These are phyloP conservation scores for Leptinotarsa texana DNA, from an alignment of 1,140 invertebrate genomes.

Conservation along the genomic window DNA sequence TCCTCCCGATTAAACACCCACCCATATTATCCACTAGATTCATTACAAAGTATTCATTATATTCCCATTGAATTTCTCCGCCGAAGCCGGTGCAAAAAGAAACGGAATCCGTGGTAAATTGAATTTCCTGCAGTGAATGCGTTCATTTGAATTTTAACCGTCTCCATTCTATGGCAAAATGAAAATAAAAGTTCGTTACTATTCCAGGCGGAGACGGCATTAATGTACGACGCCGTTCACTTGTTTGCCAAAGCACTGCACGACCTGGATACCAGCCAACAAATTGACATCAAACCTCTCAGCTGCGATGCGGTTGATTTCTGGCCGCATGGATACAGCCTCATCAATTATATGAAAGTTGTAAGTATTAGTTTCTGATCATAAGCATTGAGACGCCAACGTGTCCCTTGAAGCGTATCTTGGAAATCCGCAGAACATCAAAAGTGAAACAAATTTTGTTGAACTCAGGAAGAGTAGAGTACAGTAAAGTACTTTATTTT, in stretches of 20 bases:
- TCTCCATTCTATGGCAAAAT: not conserved
- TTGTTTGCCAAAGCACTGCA: conserved; percentile 92
- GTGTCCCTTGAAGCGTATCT: too few species aligned
- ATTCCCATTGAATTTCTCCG: too few species aligned
- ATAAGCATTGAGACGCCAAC: too few species aligned
- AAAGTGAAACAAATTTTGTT: too few species aligned
- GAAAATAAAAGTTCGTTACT: conserved; percentile 3
- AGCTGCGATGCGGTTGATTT: conserved; percentile 89
- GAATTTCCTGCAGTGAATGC: not conserved
- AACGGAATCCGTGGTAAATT: not conserved
- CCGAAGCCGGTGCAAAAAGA: too few species aligned
- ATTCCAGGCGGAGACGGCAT: conserved; percentile 87
- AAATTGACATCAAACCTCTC: conserved; percentile 84
- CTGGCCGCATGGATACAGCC: conserved; percentile 91
- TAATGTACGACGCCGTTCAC: conserved; percentile 95
- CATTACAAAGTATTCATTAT: too few species aligned
- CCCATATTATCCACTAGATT: too few species aligned
- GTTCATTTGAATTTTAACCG: not conserved
- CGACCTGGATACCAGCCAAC: conserved; percentile 86
- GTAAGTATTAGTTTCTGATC: conserved; percentile 63
- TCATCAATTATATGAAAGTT: conserved; percentile 98
- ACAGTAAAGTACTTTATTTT: too few species aligned
- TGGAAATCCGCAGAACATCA: too few species aligned
- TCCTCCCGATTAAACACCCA: too few species aligned
- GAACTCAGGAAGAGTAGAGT: too few species aligned